Evolutionary conservation across 2,888 invertebrate species (phyloP), one percentile per base, ranked within the genome.

Genomic region (Lypha dubia): DNA sequence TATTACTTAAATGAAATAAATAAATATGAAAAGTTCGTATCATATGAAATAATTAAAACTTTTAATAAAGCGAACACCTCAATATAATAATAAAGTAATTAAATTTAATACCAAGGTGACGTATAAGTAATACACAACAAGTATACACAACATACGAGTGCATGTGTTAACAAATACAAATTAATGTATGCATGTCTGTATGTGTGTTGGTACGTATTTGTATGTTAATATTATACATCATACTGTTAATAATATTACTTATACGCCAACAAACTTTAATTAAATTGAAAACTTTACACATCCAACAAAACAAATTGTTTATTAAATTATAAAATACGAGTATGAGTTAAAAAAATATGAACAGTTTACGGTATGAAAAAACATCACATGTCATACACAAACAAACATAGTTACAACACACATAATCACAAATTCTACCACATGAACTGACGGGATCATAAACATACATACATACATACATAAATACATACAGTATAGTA

Each of bases 231-330:
- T 24, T 20, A 13, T 20, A 63, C 79, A 67, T 79, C 63, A 81
- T 44, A 70, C 67, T 58, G 84, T 84, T 84, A 84, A 84, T 81
- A 81, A 81, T 46, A 84, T 84, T 84, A 84, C 58, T 84, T 81
- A 84, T 80, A 79, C 81, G 84, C 84, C 77, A 81, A 79, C 81
- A 84, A 84, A 79, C 65, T 84, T 84, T 84, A 84, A 84, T 84
- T 84, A 81, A 84, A 84, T 84, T 81, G 41, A 84, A 81, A 81
- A 81, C 41, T 84, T 81, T 81, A 65, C 24, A 75, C 28, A 38
- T 71, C 41, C 38, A 63, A 67, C 58, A 70, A 56, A 56, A 68
- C 46, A 62, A 63, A 1, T 15, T 9, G n/a, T 75, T 70, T 76
- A 70, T 76, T 76, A 70, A 75, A 70, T 70, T 75, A 75, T 62